phyloP scores from a whole-genome alignment of 2,888 invertebrate species.

The Oligia fasciuncula region DNA sequence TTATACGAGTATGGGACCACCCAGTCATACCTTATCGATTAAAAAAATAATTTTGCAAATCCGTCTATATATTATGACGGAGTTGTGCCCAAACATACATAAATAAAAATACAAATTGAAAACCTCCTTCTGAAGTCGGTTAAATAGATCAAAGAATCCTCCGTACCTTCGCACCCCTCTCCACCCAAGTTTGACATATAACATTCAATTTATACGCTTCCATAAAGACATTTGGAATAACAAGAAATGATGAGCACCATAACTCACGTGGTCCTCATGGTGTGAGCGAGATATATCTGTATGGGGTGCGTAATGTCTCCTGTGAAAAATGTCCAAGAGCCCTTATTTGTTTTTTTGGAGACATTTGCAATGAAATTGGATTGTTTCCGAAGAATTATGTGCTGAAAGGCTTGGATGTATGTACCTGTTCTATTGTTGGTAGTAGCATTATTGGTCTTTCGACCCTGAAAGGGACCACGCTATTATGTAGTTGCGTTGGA shows the following conservation, averaged over 20 bases:
- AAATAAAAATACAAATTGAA: too few relatives aligned
- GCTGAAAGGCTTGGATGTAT: background rate
- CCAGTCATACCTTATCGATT: too few relatives aligned
- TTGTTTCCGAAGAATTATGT: conserved; percentile 55
- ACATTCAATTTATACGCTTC: conserved; percentile 70
- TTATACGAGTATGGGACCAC: too few relatives aligned
- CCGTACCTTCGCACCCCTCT: background rate
- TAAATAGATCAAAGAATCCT: background rate
- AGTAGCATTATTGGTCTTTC: conserved; percentile 15
- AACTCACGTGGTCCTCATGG: conserved; percentile 72
- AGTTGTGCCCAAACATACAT: too few relatives aligned
- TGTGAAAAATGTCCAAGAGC: conserved; percentile 56
- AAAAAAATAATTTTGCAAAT: too few relatives aligned
- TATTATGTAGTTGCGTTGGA: background rate
- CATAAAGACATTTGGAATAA: conserved; percentile 76
- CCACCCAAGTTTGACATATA: conserved; percentile 56
- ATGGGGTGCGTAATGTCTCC: conserved; percentile 61
- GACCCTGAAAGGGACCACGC: conserved; percentile 3
- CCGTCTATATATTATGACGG: too few relatives aligned
- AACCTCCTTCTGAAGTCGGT: too few relatives aligned
- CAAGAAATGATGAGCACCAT: conserved; percentile 73
- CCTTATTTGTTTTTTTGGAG: conserved; percentile 59
- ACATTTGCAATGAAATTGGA: conserved; percentile 53
- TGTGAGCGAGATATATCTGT: conserved; percentile 68
- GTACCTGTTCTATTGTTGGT: conserved; percentile 9